Evolutionary conservation across 2,888 invertebrate species (phyloP), one percentile per base, ranked within the genome.

Genomic region (Platycheirus rosarum): DNA sequence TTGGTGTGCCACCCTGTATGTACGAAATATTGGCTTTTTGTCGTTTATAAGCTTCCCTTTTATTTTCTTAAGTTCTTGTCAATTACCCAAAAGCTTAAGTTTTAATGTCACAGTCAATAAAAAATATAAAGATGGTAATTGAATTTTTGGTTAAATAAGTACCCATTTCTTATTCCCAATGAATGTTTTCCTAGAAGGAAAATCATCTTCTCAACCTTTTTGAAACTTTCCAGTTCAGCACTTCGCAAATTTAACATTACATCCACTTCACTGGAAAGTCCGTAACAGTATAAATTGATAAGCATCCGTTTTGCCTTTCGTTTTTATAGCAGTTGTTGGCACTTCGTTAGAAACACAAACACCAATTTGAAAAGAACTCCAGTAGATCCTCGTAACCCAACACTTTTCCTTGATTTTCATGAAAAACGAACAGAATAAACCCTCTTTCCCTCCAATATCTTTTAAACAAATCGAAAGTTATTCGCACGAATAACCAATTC

Each of bases 401-500:
- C 55, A 69, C 55, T 46, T 48, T 55, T 48, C 32, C 46, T 20
- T 63, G 63, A 69, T 70, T 69, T 32, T 32, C 2, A 23, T 6
- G 6, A 23, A 23, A 9, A 16, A 6, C 20, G 2, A 18, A 46
- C 48, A 48, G 13, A 3, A 23, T 3, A 53, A 23, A 46, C 62
- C 37, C 65, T 62, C 63, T 79, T 79, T 77, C 51, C n/a, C n/a
- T 46, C 42, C 35, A 44, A 32, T 13, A 26, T 42, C 48, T 35
- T 20, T 9, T 13, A 60, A 60, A 48, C 44, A 66, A 51, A 48
- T 63, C 40, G 35, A 55, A 79, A 49, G 20, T 48, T 73, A 78
- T 68, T 40, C 66, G 32, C 78, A 62, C 66, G 63, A 79, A 74
- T 74, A 74, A 18, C 68, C 78, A 66, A 77, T 71, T 37, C 37